These are phyloP conservation scores for Bucorvus abyssinicus DNA, from an alignment of 2,797 vertebrate genomes.

Conservation along the genomic window DNA sequence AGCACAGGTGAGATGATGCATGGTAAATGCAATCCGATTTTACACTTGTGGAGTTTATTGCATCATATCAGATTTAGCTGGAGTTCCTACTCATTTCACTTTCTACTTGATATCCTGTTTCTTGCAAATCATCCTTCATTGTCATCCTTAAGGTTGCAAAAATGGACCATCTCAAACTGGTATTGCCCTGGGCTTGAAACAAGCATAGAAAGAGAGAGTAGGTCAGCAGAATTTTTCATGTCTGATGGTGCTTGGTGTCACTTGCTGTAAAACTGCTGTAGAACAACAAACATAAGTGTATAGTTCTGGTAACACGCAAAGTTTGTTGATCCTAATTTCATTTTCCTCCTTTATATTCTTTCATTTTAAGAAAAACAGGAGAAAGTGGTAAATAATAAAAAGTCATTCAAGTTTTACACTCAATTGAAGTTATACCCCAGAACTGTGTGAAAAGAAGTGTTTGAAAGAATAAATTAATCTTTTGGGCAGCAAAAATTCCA, in stretches of 20 bases:
- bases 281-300: neutral
- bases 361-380: neutral
- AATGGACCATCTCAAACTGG: neutral
- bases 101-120: neutral
- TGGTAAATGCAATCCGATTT: neutral
- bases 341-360: neutral
- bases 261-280: neutral
- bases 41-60: neutral
- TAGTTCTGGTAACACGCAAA: neutral
- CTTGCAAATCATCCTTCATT: neutral
- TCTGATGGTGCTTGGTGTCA: neutral
- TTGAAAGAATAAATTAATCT: neutral
- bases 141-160: neutral
- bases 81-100: neutral
- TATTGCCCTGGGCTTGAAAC: neutral
- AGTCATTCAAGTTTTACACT: neutral
- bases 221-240: neutral
- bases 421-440: neutral
- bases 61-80: neutral
- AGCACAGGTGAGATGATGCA: neutral
- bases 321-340: neutral
- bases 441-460: neutral
- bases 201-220: neutral
- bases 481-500: fast-evolving
- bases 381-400: neutral